phyloP scores from a whole-genome alignment of 2,113 vertebrate species.

The Apodemus sylvaticus region DNA sequence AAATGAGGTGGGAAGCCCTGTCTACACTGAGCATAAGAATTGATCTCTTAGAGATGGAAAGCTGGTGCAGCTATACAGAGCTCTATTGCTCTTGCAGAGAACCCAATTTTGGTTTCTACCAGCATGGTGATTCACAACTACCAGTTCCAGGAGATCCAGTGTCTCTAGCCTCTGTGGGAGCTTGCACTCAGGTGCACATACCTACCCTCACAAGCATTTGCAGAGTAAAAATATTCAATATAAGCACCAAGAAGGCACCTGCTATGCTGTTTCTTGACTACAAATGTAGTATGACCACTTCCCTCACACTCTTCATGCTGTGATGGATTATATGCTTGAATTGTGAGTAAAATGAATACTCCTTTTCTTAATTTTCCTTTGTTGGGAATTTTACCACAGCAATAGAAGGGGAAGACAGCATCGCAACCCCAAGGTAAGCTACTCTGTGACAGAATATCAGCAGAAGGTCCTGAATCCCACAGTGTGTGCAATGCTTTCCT shows the following conservation, averaged over 20 bases:
- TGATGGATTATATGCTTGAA: too few species aligned
- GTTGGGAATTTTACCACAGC: background rate
- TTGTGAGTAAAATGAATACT: background rate
- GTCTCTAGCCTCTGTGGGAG: background rate
- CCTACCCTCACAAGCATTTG: background rate
- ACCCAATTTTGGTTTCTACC: background rate
- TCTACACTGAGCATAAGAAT: background rate
- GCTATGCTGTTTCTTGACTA: background rate
- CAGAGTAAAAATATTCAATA: background rate
- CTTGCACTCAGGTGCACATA: background rate
- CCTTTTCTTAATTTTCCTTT: background rate
- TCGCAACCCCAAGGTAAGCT: background rate
- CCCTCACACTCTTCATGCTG: background rate
- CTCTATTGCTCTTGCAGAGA: background rate
- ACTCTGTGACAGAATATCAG: background rate
- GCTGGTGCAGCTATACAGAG: too few species aligned
- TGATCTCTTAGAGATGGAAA: background rate
- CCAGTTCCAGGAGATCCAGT: background rate
- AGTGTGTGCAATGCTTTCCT: background rate
- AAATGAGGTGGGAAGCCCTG: background rate
- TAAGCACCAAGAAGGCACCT: background rate
- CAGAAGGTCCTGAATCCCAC: background rate
- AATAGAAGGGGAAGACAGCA: background rate
- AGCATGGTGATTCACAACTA: too few species aligned
- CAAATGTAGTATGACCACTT: background rate